Conservation (phyloP, 1,140 invertebrate species). For the Brachionus rotundiformis region DNA sequence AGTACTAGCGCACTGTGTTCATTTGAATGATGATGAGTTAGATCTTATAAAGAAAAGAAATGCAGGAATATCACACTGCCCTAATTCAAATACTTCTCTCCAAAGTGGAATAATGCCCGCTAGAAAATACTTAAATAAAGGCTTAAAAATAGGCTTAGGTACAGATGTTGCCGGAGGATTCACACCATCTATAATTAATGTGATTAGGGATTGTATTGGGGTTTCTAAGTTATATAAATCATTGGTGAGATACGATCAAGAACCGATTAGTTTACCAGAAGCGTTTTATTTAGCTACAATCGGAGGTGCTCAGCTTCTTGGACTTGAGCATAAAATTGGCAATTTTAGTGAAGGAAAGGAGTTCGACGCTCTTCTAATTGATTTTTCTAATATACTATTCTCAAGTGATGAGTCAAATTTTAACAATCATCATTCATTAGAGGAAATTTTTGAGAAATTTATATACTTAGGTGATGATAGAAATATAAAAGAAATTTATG, state of each 20-base stretch:
- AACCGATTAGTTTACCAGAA: conserved; percentile 73
- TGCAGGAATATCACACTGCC: conserved; percentile 78
- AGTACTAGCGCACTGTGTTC: conserved; percentile 78
- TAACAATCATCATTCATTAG: conserved; percentile 60
- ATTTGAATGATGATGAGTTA: conserved; percentile 74
- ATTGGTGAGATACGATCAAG: conserved; percentile 61
- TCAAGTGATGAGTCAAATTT: conserved; percentile 54
- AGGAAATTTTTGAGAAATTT: conserved; percentile 67
- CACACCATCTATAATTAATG: conserved; percentile 74
- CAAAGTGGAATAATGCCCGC: conserved; percentile 80
- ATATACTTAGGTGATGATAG: conserved; percentile 78
- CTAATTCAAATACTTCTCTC: conserved; percentile 78
- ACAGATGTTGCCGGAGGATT: conserved; percentile 83
- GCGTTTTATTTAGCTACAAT: conserved; percentile 81
- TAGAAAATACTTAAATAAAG: conserved; percentile 68
- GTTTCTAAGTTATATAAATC: conserved; percentile 71
- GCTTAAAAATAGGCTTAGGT: conserved; percentile 78
- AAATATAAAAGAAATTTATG: conserved; percentile 77
- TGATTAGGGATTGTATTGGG: conserved; percentile 73
- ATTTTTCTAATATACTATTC: conserved; percentile 54
- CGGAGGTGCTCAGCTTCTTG: conserved; percentile 77
- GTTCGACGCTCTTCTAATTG: conserved; percentile 77
- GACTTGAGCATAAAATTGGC: conserved; percentile 73
- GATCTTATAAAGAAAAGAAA: conserved; percentile 69
- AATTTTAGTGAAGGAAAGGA: conserved; percentile 78